Evolutionary conservation across 2,797 vertebrate species (phyloP), one percentile per base, ranked within the genome.

Genomic region (Pygocentrus nattereri): DNA sequence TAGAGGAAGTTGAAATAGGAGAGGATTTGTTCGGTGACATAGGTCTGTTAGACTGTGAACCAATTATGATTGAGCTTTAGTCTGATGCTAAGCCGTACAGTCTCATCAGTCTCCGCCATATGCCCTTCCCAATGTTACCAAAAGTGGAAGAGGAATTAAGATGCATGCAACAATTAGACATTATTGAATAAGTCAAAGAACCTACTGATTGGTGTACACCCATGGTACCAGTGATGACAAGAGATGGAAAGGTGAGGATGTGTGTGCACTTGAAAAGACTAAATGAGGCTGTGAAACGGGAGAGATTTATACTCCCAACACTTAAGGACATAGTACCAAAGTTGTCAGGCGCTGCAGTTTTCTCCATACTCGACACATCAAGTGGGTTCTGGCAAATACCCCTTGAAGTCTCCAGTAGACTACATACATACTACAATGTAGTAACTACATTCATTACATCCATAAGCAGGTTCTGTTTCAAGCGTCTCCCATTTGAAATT

Each of bases 21-120:
- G 18, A 31, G 18, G 34, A 47, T 68, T 7, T 76, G 13, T 72
- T 71, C 76, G 47, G 76, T 54, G 71, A 81, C 21, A 25, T 30
- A 52, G 25, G 72, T 38, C n/a, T 85, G 44, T 49, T 81, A 5
- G 81, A 86, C 7, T 84, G 74, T 62, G 59, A 84, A 16, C 65
- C 80, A 44, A 54, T 85, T 4, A 81, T 69, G 56, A 82, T 77
- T 38, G 50, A 75, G 13, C 79, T 76, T 2, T 56, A 34, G 47
- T 34, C 47, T 1, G n/a, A n/a, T n/a, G n/a, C n/a, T n/a, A n/a
- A n/a, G n/a, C n/a, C n/a, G n/a, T 79, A 85, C 7, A 80, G 50
- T 21, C 18, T 75, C 7, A 10, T 50, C 5, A 62, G 38, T 0
- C 71, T 71, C n/a, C n/a, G n/a, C n/a, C n/a, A n/a, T n/a, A n/a